phyloP scores from a whole-genome alignment of 2,888 invertebrate species.

The Acanthococcus lagerstroemiae region DNA sequence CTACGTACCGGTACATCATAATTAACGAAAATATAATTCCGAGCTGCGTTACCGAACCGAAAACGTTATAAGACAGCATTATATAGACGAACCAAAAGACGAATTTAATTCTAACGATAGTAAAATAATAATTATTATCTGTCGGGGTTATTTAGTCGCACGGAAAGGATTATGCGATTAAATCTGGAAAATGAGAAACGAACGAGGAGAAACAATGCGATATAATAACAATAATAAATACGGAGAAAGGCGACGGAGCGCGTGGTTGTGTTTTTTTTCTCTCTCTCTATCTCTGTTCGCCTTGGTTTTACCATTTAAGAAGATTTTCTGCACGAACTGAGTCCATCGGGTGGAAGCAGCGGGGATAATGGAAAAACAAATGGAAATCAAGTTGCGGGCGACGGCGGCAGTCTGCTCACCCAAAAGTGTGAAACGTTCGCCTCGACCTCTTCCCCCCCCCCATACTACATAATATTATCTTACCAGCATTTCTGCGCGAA shows the following conservation, averaged over 20 bases:
- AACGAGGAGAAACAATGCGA: not conserved
- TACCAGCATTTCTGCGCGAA: constrained; percentile 12
- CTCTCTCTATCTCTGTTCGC: constrained; percentile 16
- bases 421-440: constrained; percentile 21
- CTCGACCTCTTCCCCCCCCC: not conserved
- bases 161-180: constrained; percentile 28
- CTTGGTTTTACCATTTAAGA: constrained; percentile 26
- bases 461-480: constrained; percentile 16
- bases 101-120: not conserved
- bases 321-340: constrained; percentile 30
- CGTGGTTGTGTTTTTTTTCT: constrained; percentile 5
- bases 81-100: too few relatives aligned
- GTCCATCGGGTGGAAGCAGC: constrained; percentile 5
- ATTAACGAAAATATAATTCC: too few relatives aligned
- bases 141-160: constrained; percentile 13
- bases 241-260: constrained; percentile 25
- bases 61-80: too few relatives aligned
- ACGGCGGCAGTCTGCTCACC: not conserved
- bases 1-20: too few relatives aligned
- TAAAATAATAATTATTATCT: constrained; percentile 28
- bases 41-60: too few relatives aligned
- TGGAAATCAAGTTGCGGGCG: constrained; percentile 23
- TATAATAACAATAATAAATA: constrained; percentile 23
- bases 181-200: constrained; percentile 5
- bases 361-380: constrained; percentile 28